Percentiles rank a stretch among this genome's conserved stretches.
Conservation (phyloP, 1,140 invertebrate species). For the Bombus huntii region DNA sequence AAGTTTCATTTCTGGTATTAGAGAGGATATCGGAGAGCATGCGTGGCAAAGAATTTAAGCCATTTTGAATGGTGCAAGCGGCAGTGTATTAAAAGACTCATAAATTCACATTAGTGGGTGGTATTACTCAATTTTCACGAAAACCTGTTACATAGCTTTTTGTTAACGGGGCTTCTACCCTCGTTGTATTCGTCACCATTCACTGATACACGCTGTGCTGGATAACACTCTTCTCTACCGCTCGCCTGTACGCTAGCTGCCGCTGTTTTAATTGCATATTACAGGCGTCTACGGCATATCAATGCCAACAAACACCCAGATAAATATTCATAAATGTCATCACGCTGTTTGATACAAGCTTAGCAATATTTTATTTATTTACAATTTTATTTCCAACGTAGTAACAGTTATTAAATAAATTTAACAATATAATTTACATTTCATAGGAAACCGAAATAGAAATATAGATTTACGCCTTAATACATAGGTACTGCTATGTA, state of each 20-base stretch:
- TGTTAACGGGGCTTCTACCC: constrained; percentile 68
- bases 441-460: background rate
- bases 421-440: background rate
- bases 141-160: constrained; percentile 77
- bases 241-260: background rate
- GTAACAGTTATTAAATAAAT: background rate
- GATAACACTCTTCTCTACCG: constrained; percentile 28
- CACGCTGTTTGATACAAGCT: background rate
- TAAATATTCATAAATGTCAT: constrained; percentile 76
- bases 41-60: constrained; percentile 55
- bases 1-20: background rate
- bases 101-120: constrained; percentile 74
- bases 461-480: background rate
- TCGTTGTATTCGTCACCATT: constrained; percentile 45
- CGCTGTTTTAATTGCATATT: constrained; percentile 74
- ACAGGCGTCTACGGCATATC: constrained; percentile 61
- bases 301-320: constrained; percentile 59
- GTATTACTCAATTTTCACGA: constrained; percentile 72
- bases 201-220: constrained; percentile 36
- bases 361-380: background rate
- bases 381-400: background rate
- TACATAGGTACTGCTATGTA: background rate
- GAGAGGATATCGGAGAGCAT: background rate
- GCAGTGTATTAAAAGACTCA: constrained; percentile 66
- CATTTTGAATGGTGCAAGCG: constrained; percentile 48